A percentile compares a stretch with the other conserved stretches of the same genome.
Conservation (phyloP, 2,888 invertebrate genomes). For the Cinara cedri region DNA sequence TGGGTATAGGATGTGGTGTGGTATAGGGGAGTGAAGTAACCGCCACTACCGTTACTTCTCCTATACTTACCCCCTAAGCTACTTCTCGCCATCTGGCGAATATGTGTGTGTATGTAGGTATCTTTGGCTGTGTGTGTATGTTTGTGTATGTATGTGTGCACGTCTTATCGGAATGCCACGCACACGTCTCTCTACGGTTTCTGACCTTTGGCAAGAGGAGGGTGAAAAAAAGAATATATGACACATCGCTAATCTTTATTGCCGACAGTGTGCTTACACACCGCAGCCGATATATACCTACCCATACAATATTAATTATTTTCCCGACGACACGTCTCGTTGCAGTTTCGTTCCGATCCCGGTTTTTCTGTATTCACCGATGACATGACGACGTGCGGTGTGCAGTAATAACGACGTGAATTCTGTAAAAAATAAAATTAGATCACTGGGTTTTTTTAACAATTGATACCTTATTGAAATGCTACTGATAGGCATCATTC, state of each 20-base stretch:
- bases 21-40: conserved; percentile 4
- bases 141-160: background rate
- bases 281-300: background rate
- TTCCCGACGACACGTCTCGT: conserved; percentile 17
- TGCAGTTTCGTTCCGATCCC: background rate
- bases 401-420: too few relatives aligned
- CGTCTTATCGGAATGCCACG: conserved; percentile 51
- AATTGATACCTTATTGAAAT: too few relatives aligned
- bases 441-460: too few relatives aligned
- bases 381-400: too few relatives aligned
- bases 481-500: too few relatives aligned
- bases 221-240: conserved; percentile 22
- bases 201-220: conserved; percentile 22
- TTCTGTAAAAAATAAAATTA: too few relatives aligned
- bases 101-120: background rate
- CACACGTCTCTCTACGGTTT: conserved; percentile 50
- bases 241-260: conserved; percentile 52
- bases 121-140: background rate
- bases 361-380: background rate
- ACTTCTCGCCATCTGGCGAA: conserved; percentile 53
- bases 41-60: background rate
- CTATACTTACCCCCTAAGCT: conserved; percentile 30
- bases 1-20: background rate
- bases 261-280: conserved; percentile 15
- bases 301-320: conserved; percentile 45